Evolutionary conservation across 37 sponge, comb jelly and placozoan genomes (phyloP), one percentile per base, ranked within the genome.

Genomic region (Chondrosia reniformis): DNA sequence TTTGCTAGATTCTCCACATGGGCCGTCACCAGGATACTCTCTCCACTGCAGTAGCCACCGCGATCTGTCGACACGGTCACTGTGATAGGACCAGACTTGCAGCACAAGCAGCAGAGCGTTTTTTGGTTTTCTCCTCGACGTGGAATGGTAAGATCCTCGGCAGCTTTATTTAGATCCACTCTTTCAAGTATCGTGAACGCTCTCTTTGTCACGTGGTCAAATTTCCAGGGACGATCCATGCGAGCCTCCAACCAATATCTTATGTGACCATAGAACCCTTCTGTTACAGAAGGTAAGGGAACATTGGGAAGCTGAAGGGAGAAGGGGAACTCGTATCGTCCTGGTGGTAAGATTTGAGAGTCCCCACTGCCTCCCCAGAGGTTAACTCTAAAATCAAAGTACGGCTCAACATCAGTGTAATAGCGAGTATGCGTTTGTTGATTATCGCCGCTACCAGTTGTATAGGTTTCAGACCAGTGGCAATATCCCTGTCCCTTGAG

Each of bases 401-500:
- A 38, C 44, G 41, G 72, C 43, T 39, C 72, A 4, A 34, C 72
- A 1, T 24, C 44, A 24, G 34, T 41, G 79, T 86, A 90, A 58
- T 77, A 63, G 8, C 31, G 33, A 4, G 86, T 90, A 5, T 79
- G 58, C 0, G 86, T 85, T 3, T 76, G 58, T 43, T 73, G 76
- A 36, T 75, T 42, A 42, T 83, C 62, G 9, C 84, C 80, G 17
- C 77, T 25, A 19, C 83, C 83, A 8, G 64, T 56, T 0, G 77
- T 57, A 32, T 39, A 76, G 13, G 55, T 32, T 52, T 88, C 89
- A 27, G 89, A 65, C 91, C 91, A 90, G 75, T 83, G 91, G 19
- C 86, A 86, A 58, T 82, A 34, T 10, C 79, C 84, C 7, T 15
- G 15, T 28, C 92, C 92, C 4, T 28, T 45, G 25, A 91, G 52